Evolutionary conservation across 2,797 vertebrate species (phyloP).

Genomic region (Buphagus erythrorhynchus): DNA sequence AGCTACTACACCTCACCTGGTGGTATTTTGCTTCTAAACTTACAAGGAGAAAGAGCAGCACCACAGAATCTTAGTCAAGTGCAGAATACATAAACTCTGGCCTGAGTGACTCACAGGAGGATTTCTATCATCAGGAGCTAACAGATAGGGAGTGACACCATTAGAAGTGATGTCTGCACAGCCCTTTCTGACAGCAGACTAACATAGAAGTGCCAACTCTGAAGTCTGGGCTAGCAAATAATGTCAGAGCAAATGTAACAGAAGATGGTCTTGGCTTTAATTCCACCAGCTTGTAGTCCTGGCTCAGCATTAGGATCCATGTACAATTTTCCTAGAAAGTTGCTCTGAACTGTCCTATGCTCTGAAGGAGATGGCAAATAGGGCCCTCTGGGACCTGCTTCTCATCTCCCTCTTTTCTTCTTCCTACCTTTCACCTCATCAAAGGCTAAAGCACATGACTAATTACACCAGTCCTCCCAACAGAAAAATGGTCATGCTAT

Average conservation of each 20-base stretch:
- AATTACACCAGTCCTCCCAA: neutral
- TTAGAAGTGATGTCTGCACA: neutral
- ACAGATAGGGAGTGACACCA: neutral
- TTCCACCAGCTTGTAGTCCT: neutral
- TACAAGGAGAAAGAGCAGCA: neutral
- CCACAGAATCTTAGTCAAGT: neutral
- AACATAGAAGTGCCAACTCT: neutral
- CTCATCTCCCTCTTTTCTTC: neutral
- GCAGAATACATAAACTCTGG: neutral
- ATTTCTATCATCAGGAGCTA: neutral
- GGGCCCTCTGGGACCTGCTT: neutral
- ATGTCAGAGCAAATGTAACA: neutral
- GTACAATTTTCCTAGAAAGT: neutral
- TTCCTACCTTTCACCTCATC: neutral
- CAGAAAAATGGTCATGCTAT: neutral
- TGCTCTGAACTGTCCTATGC: neutral
- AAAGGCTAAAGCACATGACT: neutral
- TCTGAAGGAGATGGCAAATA: neutral
- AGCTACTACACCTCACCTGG: neutral
- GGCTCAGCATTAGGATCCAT: neutral
- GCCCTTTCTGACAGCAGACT: neutral
- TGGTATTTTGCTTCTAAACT: neutral
- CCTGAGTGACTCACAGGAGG: neutral
- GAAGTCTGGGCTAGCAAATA: neutral
- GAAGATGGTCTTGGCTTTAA: neutral